Conservation (phyloP, 2,888 invertebrate species). For the Brenthis hecate region DNA sequence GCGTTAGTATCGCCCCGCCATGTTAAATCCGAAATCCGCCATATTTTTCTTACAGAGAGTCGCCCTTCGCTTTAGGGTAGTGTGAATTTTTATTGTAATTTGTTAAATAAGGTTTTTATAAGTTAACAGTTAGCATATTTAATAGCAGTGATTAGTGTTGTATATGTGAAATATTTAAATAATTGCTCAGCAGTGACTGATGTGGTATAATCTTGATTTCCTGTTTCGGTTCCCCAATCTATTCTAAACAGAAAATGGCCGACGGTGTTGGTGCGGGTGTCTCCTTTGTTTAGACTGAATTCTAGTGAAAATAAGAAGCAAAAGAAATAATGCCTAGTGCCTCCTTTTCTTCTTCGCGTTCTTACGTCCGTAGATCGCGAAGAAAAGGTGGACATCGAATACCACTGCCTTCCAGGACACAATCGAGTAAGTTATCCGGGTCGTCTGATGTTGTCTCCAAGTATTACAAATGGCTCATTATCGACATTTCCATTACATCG, state of each 20-base stretch:
- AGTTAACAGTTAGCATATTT: conserved; percentile 64
- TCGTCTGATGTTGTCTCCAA: conserved; percentile 69
- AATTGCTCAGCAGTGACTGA: conserved; percentile 54
- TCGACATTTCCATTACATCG: conserved; percentile 58
- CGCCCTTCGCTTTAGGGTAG: conserved; percentile 72
- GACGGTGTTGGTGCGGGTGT: conserved; percentile 89
- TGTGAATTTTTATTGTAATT: conserved; percentile 66
- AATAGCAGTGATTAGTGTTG: conserved; percentile 70
- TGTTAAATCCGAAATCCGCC: conserved; percentile 71
- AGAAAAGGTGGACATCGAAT: conserved; percentile 95
- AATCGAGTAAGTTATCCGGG: conserved; percentile 88
- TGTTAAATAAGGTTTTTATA: conserved; percentile 70
- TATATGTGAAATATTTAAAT: conserved; percentile 54
- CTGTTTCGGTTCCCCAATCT: conserved; percentile 77
- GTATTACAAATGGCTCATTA: conserved; percentile 63
- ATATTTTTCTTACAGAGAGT: conserved; percentile 74
- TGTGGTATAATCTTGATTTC: conserved; percentile 68
- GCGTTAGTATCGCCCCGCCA: conserved; percentile 64
- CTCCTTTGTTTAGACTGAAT: conserved; percentile 90
- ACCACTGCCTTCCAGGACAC: conserved; percentile 90
- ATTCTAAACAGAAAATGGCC: conserved; percentile 91
- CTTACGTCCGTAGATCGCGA: conserved; percentile 94
- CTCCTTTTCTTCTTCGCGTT: conserved; percentile 95
- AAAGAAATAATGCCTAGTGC: conserved; percentile 94
- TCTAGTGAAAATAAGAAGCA: conserved; percentile 79